These are phyloP conservation scores for Acrocephalus kingi DNA, from an alignment of 2,113 vertebrate genomes.

Conservation along the genomic window DNA sequence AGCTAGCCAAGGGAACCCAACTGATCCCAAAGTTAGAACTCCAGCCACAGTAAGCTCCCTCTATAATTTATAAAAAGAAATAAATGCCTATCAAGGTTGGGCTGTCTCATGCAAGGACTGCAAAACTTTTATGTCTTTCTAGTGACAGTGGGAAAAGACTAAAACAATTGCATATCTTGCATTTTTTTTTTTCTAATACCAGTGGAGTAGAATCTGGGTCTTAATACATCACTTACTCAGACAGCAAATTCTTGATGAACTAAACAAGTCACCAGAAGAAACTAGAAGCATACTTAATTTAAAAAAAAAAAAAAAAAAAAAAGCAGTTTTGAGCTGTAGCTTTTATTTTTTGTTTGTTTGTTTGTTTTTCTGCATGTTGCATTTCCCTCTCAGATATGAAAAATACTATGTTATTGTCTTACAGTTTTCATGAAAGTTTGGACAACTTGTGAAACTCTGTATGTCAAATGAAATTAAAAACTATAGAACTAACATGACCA, in stretches of 20 bases:
- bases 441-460: background rate
- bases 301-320: background rate
- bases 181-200: background rate
- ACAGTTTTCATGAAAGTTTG: background rate
- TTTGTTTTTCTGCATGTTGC: background rate
- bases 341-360: background rate
- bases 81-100: background rate
- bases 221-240: background rate
- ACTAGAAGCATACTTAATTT: background rate
- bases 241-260: background rate
- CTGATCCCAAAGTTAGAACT: background rate
- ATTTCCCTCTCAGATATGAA: background rate
- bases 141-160: background rate
- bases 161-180: background rate
- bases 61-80: background rate
- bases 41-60: background rate
- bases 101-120: background rate
- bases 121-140: background rate
- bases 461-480: background rate
- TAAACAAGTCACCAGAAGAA: background rate
- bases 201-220: rapidly evolving
- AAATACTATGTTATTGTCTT: background rate
- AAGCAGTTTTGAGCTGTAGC: background rate
- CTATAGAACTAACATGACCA: background rate
- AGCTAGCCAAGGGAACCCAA: background rate